phyloP scores from a whole-genome alignment of 2,113 vertebrate genomes.

The Amblyornis subalaris region DNA sequence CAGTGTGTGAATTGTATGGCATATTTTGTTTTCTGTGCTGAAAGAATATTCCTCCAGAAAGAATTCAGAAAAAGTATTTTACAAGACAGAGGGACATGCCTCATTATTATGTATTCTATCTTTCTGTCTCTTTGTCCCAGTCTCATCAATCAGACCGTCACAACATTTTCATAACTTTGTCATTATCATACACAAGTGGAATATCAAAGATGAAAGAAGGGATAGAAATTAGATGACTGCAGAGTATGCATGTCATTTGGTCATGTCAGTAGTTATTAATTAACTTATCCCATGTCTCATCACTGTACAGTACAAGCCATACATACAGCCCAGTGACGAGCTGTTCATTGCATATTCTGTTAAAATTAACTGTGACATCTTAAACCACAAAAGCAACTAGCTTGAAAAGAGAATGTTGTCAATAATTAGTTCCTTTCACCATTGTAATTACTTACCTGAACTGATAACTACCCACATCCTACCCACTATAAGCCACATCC shows the following conservation, averaged over 20 bases:
- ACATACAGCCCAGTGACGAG: background rate
- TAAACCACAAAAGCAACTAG: background rate
- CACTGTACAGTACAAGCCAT: background rate
- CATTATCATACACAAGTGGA: constrained; percentile 10
- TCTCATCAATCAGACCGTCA: constrained; percentile 29
- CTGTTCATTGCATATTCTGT: background rate
- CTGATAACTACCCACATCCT: background rate
- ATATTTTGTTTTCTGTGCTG: background rate
- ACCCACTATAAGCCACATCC: background rate
- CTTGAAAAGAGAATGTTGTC: background rate
- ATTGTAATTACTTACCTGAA: background rate
- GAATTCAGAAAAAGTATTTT: background rate
- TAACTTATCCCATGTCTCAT: background rate
- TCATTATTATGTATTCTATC: background rate
- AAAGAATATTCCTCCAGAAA: background rate
- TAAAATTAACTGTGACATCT: background rate
- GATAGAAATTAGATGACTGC: background rate
- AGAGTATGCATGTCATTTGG: constrained; percentile 8
- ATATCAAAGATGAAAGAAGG: constrained; percentile 22
- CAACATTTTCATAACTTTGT: constrained; percentile 46
- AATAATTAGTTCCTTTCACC: background rate
- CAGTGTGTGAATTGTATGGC: background rate
- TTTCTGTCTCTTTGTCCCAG: constrained; percentile 16
- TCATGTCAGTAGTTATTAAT: constrained; percentile 30
- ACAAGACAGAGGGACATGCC: background rate